A percentile compares a stretch with the other conserved stretches of the same genome.
Evolutionary conservation across 2,113 vertebrate genomes (phyloP).

Genomic region (Indicator indicator): DNA sequence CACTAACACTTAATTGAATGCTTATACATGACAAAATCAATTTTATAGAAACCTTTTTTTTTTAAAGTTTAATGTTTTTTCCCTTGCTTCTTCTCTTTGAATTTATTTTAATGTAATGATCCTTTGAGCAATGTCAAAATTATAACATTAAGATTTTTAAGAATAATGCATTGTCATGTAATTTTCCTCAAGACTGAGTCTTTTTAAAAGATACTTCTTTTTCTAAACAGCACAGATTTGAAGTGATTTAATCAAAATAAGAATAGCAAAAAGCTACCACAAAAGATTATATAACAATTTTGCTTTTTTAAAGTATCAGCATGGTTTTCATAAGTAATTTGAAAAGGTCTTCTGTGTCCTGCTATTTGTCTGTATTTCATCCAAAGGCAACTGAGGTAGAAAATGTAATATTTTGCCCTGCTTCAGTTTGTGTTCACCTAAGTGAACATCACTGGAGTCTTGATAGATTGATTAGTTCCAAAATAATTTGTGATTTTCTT

Average conservation of each 20-base stretch:
- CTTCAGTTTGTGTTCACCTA: background rate
- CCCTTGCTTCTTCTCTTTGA: background rate
- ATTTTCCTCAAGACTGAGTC: background rate
- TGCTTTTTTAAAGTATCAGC: background rate
- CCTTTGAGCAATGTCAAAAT: background rate
- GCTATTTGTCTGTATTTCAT: background rate
- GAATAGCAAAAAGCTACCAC: background rate
- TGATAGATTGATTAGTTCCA: background rate
- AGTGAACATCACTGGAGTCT: background rate
- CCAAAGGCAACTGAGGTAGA: background rate
- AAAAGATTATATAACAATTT: background rate
- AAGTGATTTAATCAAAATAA: background rate
- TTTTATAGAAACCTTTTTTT: background rate
- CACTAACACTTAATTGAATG: background rate
- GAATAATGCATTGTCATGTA: background rate
- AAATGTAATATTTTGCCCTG: background rate
- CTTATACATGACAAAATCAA: background rate
- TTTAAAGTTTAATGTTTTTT: background rate
- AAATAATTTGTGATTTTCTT: background rate
- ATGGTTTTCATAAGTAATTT: background rate
- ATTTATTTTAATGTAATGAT: background rate
- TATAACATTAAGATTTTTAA: background rate
- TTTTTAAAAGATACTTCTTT: background rate
- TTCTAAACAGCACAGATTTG: background rate
- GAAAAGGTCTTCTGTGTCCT: background rate